A percentile compares a stretch with the other conserved stretches of the same genome.
These are phyloP conservation scores for Piaya cayana DNA, from an alignment of 2,113 vertebrate species.

Conservation along the genomic window DNA sequence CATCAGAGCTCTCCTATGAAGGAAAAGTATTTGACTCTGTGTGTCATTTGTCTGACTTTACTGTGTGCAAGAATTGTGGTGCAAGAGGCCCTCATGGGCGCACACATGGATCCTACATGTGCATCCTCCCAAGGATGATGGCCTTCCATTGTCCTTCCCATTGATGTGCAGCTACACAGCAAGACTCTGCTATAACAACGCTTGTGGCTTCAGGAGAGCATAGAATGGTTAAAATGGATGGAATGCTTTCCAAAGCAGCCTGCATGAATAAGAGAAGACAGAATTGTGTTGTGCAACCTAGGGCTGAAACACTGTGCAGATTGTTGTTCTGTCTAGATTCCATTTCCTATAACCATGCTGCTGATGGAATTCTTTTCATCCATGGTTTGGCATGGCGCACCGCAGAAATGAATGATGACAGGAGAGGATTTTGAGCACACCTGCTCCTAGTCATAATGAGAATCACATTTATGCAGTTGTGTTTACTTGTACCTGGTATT, in stretches of 20 bases:
- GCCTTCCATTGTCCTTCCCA: neutral
- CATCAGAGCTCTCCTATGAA: neutral
- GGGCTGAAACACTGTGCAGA: neutral
- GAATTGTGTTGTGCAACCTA: neutral
- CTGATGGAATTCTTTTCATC: neutral
- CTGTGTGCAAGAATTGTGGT: neutral
- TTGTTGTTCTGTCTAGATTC: neutral
- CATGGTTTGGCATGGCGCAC: neutral
- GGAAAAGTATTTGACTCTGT: neutral
- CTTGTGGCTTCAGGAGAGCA: neutral
- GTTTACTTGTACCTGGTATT: neutral
- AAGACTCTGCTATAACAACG: neutral
- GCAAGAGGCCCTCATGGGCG: rapidly evolving
- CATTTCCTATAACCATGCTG: neutral
- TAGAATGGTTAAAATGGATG: neutral
- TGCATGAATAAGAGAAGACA: neutral
- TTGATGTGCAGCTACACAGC: neutral
- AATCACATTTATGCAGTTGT: neutral
- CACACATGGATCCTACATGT: neutral
- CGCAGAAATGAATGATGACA: neutral
- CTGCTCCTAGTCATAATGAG: neutral
- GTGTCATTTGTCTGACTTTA: neutral
- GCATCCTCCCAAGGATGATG: neutral
- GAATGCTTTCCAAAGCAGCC: neutral
- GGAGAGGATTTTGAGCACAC: neutral